Conservation (phyloP, 2,113 vertebrate genomes). For the Dromas ardeola region DNA sequence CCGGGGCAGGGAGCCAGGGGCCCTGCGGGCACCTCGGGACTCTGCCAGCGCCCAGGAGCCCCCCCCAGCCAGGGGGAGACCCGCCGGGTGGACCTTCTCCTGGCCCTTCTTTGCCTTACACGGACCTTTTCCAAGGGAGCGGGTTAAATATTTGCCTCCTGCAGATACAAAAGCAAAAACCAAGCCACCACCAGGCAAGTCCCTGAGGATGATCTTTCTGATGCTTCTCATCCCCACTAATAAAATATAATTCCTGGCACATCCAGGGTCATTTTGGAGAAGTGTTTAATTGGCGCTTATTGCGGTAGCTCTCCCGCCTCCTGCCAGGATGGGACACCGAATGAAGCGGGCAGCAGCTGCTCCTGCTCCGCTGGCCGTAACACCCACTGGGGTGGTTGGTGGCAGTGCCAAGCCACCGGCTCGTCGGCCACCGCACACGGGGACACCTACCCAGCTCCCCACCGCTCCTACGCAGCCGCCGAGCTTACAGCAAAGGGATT, state of each 20-base stretch:
- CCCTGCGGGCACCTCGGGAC: accelerated
- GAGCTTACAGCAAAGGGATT: accelerated
- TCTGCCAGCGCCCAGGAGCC: background rate
- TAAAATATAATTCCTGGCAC: background rate
- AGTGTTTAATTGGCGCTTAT: background rate
- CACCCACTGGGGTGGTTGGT: accelerated
- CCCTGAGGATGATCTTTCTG: background rate
- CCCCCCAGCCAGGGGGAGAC: accelerated
- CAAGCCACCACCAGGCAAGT: background rate
- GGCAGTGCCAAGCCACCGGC: background rate
- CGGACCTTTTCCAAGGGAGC: background rate
- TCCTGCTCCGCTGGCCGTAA: background rate
- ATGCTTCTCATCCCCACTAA: background rate
- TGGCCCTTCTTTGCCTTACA: accelerated
- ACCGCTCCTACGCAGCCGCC: accelerated
- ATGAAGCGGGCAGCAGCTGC: background rate
- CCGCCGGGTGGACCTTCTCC: accelerated
- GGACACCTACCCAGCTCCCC: background rate
- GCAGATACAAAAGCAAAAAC: background rate
- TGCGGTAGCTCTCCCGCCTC: background rate
- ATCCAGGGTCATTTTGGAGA: background rate
- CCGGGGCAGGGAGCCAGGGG: background rate
- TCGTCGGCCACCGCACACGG: background rate
- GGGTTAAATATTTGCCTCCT: background rate
- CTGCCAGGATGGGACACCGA: background rate